Conservation (phyloP, 1,140 invertebrate species). For the Theocolax elegans region DNA sequence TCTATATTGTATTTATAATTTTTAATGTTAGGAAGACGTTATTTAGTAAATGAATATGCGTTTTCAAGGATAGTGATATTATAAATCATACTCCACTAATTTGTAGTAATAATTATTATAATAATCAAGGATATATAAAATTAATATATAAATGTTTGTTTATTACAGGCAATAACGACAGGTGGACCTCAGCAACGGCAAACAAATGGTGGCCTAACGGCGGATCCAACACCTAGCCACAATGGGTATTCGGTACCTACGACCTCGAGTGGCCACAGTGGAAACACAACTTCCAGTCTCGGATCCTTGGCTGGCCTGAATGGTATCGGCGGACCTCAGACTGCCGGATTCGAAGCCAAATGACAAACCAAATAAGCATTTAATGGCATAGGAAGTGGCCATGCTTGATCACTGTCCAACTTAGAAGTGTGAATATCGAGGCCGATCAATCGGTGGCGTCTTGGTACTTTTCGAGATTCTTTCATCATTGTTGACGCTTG, state of each 20-base stretch:
- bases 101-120: no score
- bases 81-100: no score
- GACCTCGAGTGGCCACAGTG: constrained; percentile 58
- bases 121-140: not conserved
- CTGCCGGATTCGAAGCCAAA: constrained; percentile 64
- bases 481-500: not conserved
- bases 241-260: constrained; percentile 63
- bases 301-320: constrained; percentile 45
- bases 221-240: constrained; percentile 56
- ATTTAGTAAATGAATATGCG: no score
- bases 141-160: not conserved
- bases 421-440: no score
- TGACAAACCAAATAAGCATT: constrained; percentile 64
- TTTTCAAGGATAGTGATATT: no score
- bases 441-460: constrained; percentile 21
- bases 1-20: no score
- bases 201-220: constrained; percentile 52
- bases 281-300: no score
- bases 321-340: constrained; percentile 46
- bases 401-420: constrained; percentile 36
- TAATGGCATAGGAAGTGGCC: no score
- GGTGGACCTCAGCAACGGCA: constrained; percentile 56
- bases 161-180: constrained; percentile 55
- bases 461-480: constrained; percentile 10
- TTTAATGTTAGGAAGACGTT: no score